Conservation (phyloP, 2,888 invertebrate genomes). For the Cheilosia scutellata region DNA sequence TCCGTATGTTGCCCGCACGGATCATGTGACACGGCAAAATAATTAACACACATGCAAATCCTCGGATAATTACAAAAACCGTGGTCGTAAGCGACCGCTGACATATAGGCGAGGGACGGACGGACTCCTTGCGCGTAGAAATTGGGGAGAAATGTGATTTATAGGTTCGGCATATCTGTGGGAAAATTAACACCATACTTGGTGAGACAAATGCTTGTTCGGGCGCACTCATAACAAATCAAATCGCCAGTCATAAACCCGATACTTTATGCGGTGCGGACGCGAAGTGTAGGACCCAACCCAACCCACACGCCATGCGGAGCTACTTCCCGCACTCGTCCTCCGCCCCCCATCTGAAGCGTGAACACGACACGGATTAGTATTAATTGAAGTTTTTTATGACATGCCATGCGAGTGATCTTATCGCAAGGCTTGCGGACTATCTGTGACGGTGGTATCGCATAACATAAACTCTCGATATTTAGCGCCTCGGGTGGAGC, state of each 20-base stretch:
- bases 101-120: not conserved
- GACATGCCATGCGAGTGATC: constrained; percentile 46
- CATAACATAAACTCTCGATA: constrained; percentile 45
- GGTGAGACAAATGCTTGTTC: constrained; percentile 62
- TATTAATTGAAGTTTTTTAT: constrained; percentile 62
- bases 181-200: constrained; percentile 61
- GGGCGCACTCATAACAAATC: constrained; percentile 60
- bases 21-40: constrained; percentile 66
- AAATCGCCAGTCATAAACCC: constrained; percentile 54
- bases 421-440: constrained; percentile 31
- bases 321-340: not conserved
- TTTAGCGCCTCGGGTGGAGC: constrained; percentile 41
- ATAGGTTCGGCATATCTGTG: constrained; percentile 47
- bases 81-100: not conserved
- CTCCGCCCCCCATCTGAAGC: not conserved
- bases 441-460: constrained; percentile 25
- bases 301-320: constrained; percentile 21
- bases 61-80: constrained; percentile 61
- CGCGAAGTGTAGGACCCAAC: constrained; percentile 1
- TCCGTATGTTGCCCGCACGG: constrained; percentile 15
- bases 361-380: constrained; percentile 50
- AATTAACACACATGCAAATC: constrained; percentile 73
- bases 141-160: constrained; percentile 68
- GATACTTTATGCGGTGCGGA: constrained; percentile 51
- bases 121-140: constrained; percentile 6